phyloP scores from a whole-genome alignment of 2,113 vertebrate species.

The Ophthalmotilapia sp. region DNA sequence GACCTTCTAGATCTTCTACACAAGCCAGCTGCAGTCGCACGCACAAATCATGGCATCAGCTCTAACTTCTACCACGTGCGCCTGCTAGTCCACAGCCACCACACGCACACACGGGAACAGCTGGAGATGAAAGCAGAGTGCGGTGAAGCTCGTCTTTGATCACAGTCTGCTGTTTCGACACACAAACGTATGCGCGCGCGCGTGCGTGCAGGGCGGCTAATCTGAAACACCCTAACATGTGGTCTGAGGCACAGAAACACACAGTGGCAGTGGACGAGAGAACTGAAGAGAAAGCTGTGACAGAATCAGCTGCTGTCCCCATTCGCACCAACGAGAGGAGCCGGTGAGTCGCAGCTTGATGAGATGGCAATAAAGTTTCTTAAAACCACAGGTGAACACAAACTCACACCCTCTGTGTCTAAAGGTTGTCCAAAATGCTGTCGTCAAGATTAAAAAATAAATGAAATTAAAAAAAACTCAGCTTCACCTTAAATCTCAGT shows the following conservation, averaged over 20 bases:
- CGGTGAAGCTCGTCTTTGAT: neutral
- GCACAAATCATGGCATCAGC: neutral
- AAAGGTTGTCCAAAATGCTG: neutral
- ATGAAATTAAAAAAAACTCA: rapidly evolving
- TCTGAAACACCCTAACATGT: neutral
- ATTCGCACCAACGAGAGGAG: neutral
- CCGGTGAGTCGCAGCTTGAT: neutral
- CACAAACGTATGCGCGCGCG: neutral
- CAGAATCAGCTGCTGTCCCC: neutral
- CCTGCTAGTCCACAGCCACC: neutral
- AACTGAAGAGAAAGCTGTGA: neutral
- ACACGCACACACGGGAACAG: neutral
- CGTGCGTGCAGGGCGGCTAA: neutral
- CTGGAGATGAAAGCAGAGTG: conserved; percentile 8
- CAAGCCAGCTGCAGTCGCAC: neutral
- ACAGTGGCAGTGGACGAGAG: neutral
- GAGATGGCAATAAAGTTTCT: neutral
- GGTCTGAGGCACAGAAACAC: neutral
- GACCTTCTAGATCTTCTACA: neutral
- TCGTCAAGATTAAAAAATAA: neutral
- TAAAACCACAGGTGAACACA: neutral
- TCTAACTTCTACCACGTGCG: neutral
- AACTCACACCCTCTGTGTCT: neutral
- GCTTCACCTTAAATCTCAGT: no score
- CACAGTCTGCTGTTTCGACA: neutral